Conservation (phyloP, 1,140 invertebrate species). For the Microvelia longipes region DNA sequence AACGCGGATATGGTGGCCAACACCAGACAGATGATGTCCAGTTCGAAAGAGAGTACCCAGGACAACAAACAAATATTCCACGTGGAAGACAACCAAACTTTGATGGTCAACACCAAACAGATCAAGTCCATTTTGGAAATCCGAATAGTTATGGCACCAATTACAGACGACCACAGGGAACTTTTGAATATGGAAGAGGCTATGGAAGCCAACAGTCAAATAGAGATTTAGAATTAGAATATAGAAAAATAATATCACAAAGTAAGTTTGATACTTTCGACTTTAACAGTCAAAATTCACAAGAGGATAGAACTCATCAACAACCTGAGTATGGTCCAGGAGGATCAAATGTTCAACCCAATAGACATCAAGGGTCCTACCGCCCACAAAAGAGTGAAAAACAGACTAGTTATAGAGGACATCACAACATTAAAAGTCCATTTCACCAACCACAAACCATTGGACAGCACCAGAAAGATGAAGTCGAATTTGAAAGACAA, state of each 20-base stretch:
- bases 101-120: neutral
- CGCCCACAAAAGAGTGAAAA: neutral
- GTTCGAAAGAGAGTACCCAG: neutral
- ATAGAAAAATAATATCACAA: neutral
- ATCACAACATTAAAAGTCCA: too few relatives aligned
- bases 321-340: neutral
- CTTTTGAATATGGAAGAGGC: too few relatives aligned
- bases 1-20: neutral
- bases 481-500: neutral
- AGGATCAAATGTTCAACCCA: neutral
- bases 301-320: neutral
- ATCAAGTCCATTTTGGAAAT: neutral
- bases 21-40: neutral
- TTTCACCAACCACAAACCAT: neutral
- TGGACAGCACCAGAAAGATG: neutral
- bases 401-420: neutral
- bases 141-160: too few relatives aligned
- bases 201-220: neutral
- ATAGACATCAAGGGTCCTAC: slow-evolving; percentile 1
- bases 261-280: neutral
- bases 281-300: neutral
- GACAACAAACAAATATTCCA: neutral
- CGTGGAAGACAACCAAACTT: neutral
- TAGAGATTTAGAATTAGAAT: neutral
- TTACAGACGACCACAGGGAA: too few relatives aligned